Conservation (phyloP, 2,113 vertebrate genomes). For the Spilogale gracilis region DNA sequence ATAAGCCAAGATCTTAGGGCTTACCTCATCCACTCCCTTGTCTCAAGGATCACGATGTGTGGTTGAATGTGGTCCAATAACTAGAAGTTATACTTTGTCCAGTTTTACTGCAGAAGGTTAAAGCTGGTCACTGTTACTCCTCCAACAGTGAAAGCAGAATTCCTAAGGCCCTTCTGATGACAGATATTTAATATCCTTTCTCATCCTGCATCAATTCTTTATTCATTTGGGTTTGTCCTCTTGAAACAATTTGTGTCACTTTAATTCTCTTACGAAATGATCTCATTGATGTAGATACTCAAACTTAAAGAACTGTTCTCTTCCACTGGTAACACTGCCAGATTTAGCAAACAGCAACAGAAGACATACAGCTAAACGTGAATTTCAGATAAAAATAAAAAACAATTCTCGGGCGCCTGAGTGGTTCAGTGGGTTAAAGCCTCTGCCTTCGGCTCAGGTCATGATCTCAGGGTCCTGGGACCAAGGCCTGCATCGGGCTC, state of each 20-base stretch:
- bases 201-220: background rate
- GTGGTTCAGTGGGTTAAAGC: no score
- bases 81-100: conserved; percentile 60
- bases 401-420: background rate
- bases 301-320: conserved; percentile 7
- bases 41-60: background rate
- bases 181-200: background rate
- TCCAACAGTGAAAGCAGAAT: conserved; percentile 28
- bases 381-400: conserved; percentile 50
- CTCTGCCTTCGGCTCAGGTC: no score
- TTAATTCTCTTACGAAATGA: conserved; percentile 48
- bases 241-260: background rate
- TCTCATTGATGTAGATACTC: background rate
- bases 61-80: background rate
- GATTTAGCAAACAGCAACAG: background rate
- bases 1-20: background rate
- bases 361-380: background rate
- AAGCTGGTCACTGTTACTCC: background rate
- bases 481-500: no score
- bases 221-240: background rate
- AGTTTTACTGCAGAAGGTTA: conserved; percentile 23
- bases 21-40: background rate
- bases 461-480: no score
- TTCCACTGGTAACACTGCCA: background rate
- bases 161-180: background rate